phyloP scores from a whole-genome alignment of 2,888 invertebrate species.

The Electrophaes corylata region DNA sequence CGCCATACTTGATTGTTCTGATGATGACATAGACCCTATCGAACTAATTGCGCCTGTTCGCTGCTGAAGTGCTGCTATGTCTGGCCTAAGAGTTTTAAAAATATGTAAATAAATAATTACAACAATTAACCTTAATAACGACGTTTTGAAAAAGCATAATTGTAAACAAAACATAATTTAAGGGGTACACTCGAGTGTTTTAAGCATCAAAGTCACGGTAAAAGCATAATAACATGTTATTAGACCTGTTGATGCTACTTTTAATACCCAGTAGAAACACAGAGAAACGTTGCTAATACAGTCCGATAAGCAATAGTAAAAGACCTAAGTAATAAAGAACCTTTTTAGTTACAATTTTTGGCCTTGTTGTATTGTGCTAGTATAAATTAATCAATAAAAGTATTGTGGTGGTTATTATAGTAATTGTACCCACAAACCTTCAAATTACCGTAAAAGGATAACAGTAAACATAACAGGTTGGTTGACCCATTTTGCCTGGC shows the following conservation, averaged over 20 bases:
- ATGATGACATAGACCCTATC: slow-evolving; percentile 65
- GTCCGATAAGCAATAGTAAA: neutral
- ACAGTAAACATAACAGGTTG: slow-evolving; percentile 11
- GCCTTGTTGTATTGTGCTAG: neutral
- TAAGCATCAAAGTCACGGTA: neutral
- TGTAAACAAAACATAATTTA: no score
- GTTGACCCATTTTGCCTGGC: slow-evolving; percentile 17
- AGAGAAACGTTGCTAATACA: neutral
- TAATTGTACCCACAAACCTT: slow-evolving; percentile 1
- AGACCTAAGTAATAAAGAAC: neutral
- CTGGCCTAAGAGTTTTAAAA: slow-evolving; percentile 83
- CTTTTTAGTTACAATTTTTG: neutral
- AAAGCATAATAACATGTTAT: no score
- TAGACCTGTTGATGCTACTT: neutral
- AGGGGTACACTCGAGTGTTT: no score
- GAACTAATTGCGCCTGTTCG: slow-evolving; percentile 83
- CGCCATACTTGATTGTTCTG: slow-evolving; percentile 65
- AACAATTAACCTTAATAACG: no score
- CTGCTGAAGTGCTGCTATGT: slow-evolving; percentile 87
- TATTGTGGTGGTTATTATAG: neutral
- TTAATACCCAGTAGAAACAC: neutral
- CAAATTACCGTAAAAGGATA: slow-evolving; percentile 11
- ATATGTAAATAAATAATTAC: neutral
- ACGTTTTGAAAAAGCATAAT: no score
- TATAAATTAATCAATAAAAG: neutral